A percentile compares a stretch with the other conserved stretches of the same genome.
Conservation (phyloP, 2,888 invertebrate species). For the Patella pellucida region DNA sequence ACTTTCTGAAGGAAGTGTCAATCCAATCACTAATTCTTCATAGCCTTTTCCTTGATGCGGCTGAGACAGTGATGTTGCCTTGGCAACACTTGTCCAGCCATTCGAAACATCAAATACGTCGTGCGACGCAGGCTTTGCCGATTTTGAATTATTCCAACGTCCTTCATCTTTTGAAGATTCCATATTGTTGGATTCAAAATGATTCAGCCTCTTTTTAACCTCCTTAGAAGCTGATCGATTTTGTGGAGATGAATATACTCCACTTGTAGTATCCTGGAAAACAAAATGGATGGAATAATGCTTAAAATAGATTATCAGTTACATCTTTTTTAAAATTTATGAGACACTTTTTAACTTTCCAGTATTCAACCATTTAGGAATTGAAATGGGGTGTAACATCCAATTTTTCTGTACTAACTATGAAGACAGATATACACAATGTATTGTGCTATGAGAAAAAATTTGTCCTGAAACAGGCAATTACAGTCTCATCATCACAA, state of each 20-base stretch:
- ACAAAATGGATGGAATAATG: background rate
- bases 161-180: slow-evolving; percentile 45
- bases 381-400: no score
- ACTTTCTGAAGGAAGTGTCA: slow-evolving; percentile 59
- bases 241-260: slow-evolving; percentile 16
- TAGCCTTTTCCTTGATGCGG: slow-evolving; percentile 29
- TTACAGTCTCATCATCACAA: no score
- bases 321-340: no score
- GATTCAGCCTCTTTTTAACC: slow-evolving; percentile 26
- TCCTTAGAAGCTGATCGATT: slow-evolving; percentile 12
- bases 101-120: slow-evolving; percentile 34
- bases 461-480: no score
- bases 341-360: no score
- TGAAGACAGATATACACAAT: no score
- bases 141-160: slow-evolving; percentile 58
- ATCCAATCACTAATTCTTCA: slow-evolving; percentile 54
- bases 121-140: slow-evolving; percentile 42
- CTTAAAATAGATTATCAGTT: no score
- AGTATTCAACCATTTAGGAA: no score
- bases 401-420: no score
- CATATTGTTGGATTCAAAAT: slow-evolving; percentile 40
- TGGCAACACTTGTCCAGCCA: slow-evolving; percentile 51
- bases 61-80: slow-evolving; percentile 44
- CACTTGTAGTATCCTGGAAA: slow-evolving; percentile 19
- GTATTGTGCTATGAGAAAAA: no score